Conservation (phyloP, 2,888 invertebrate species). For the Plagodis dolabraria region DNA sequence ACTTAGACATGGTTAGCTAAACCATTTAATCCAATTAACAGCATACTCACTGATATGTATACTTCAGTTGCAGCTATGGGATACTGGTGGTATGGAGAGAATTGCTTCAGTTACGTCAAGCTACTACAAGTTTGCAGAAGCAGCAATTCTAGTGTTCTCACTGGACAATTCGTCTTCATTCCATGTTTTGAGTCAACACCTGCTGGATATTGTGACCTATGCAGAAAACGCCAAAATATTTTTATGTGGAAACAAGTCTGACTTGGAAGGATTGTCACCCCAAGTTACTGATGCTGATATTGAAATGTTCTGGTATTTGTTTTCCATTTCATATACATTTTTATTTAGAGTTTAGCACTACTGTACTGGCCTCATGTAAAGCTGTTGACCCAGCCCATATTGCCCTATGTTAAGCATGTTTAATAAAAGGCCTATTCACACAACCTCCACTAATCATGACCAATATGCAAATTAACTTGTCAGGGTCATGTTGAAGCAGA, state of each 20-base stretch:
- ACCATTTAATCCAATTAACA: slow-evolving; percentile 28
- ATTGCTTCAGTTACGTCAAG: slow-evolving; percentile 97
- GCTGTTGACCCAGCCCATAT: too few relatives aligned
- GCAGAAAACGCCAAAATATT: slow-evolving; percentile 98
- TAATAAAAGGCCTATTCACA: too few relatives aligned
- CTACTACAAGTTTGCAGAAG: slow-evolving; percentile 98
- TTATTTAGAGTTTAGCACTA: too few relatives aligned
- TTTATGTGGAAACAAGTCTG: slow-evolving; percentile 96
- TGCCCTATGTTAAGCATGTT: too few relatives aligned
- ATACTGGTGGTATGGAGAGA: slow-evolving; percentile 98
- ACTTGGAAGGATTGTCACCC: slow-evolving; percentile 89
- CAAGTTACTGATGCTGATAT: slow-evolving; percentile 95
- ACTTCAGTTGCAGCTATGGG: slow-evolving; percentile 95
- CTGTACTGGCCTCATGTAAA: too few relatives aligned
- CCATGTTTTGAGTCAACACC: slow-evolving; percentile 95
- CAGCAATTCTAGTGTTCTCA: slow-evolving; percentile 96
- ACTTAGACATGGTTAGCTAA: too few relatives aligned
- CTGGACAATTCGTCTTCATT: slow-evolving; percentile 96
- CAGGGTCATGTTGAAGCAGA: too few relatives aligned
- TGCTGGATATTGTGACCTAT: slow-evolving; percentile 96
- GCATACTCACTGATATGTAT: slow-evolving; percentile 20
- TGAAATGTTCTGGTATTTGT: slow-evolving; percentile 91
- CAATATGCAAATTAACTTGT: too few relatives aligned
- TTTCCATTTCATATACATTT: neutral
- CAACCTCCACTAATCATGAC: too few relatives aligned